Conservation (phyloP, 2,888 invertebrate species). For the Hartigia nigra region DNA sequence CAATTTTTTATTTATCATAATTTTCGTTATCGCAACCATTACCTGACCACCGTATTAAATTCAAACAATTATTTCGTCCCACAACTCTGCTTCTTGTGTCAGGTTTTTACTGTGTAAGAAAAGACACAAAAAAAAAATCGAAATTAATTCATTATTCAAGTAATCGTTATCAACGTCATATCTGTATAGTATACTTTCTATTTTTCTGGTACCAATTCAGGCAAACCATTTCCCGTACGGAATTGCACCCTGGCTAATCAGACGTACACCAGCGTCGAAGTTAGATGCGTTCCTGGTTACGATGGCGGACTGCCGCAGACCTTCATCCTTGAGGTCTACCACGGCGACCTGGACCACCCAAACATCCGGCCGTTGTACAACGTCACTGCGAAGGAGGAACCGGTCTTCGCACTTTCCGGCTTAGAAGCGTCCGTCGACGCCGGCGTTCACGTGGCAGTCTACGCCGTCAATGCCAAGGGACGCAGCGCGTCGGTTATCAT, state of each 20-base stretch:
- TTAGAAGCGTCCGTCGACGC: slow-evolving; percentile 78
- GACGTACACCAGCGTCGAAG: slow-evolving; percentile 84
- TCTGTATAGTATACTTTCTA: neutral
- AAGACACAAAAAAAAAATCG: neutral
- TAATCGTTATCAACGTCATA: neutral
- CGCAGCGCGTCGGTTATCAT: slow-evolving; percentile 78
- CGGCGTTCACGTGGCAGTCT: slow-evolving; percentile 80
- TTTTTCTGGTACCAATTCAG: slow-evolving; percentile 64
- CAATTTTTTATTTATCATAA: neutral
- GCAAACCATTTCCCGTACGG: slow-evolving; percentile 85
- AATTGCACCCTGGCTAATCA: slow-evolving; percentile 89
- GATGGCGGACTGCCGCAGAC: slow-evolving; percentile 90
- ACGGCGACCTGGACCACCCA: slow-evolving; percentile 61
- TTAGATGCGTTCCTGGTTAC: slow-evolving; percentile 85
- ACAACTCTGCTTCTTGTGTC: neutral
- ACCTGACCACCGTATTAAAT: neutral
- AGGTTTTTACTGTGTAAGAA: too few relatives aligned
- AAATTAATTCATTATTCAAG: neutral
- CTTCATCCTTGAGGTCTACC: slow-evolving; percentile 85
- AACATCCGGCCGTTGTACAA: slow-evolving; percentile 68
- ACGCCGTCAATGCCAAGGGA: slow-evolving; percentile 86
- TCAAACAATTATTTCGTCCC: neutral
- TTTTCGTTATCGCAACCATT: neutral
- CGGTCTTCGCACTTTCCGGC: slow-evolving; percentile 81
- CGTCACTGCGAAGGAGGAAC: slow-evolving; percentile 74